Evolutionary conservation across 2,113 vertebrate genomes (phyloP).

Genomic region (Dissostichus mawsoni): DNA sequence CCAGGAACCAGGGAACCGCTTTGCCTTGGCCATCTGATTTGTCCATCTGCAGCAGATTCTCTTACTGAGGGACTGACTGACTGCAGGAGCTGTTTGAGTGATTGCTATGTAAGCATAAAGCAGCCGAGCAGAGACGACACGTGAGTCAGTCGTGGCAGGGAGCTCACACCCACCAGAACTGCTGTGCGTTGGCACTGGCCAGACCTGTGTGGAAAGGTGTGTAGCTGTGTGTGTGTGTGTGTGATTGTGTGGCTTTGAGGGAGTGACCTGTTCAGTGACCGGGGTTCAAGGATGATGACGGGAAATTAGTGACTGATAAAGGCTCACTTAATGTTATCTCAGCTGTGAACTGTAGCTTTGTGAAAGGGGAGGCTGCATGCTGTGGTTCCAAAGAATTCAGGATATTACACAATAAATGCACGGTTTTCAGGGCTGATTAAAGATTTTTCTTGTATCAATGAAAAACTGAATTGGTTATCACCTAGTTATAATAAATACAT

Average conservation of each 20-base stretch:
- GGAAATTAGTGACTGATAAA: slow-evolving; percentile 19
- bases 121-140: slow-evolving; percentile 40
- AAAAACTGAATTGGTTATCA: background rate
- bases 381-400: background rate
- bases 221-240: background rate
- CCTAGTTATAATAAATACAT: too few species aligned
- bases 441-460: background rate
- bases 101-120: slow-evolving; percentile 38
- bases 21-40: slow-evolving; percentile 1
- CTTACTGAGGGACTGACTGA: background rate
- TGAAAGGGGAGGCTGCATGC: background rate
- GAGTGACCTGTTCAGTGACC: slow-evolving; percentile 1
- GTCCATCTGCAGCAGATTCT: slow-evolving; percentile 9
- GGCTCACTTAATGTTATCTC: background rate
- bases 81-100: slow-evolving; percentile 10
- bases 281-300: slow-evolving; percentile 43
- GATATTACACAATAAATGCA: background rate
- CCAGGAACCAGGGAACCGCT: background rate
- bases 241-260: background rate
- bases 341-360: background rate
- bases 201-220: slow-evolving; percentile 18
- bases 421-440: background rate
- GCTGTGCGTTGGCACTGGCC: slow-evolving; percentile 5
- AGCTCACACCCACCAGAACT: slow-evolving; percentile 17
- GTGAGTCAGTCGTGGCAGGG: slow-evolving; percentile 35